Conservation (phyloP, 2,888 invertebrate genomes). For the Ophion obscuratus region DNA sequence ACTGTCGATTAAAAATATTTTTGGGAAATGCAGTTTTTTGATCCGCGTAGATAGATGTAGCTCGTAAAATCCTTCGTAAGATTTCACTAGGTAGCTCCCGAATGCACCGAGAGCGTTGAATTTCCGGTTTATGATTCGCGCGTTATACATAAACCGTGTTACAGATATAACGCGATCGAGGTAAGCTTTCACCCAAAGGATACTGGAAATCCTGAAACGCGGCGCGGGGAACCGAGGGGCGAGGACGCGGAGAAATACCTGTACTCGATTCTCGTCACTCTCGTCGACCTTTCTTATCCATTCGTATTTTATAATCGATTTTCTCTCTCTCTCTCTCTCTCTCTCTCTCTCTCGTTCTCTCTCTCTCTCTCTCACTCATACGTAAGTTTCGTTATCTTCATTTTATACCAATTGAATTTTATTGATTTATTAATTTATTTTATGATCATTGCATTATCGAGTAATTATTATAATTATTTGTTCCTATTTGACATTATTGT, state of each 20-base stretch:
- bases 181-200: conserved; percentile 44
- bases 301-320: background rate
- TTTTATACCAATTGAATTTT: background rate
- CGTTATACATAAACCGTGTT: background rate
- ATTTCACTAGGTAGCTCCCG: background rate
- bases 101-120: conserved; percentile 24
- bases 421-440: background rate
- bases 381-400: background rate
- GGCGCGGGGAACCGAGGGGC: background rate
- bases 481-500: background rate
- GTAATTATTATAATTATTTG: background rate
- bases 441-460: background rate
- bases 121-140: conserved; percentile 22
- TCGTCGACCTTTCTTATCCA: background rate
- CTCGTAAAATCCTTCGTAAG: background rate
- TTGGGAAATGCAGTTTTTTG: too few relatives aligned
- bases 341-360: background rate
- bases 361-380: background rate
- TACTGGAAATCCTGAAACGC: conserved; percentile 45
- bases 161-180: background rate
- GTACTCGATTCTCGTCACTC: background rate
- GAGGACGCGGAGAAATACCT: background rate
- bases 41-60: too few relatives aligned
- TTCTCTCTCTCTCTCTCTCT: background rate
- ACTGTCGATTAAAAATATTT: too few relatives aligned